These are phyloP conservation scores for Ptychochromis oligacanthus DNA, from an alignment of 2,113 vertebrate species.

Conservation along the genomic window DNA sequence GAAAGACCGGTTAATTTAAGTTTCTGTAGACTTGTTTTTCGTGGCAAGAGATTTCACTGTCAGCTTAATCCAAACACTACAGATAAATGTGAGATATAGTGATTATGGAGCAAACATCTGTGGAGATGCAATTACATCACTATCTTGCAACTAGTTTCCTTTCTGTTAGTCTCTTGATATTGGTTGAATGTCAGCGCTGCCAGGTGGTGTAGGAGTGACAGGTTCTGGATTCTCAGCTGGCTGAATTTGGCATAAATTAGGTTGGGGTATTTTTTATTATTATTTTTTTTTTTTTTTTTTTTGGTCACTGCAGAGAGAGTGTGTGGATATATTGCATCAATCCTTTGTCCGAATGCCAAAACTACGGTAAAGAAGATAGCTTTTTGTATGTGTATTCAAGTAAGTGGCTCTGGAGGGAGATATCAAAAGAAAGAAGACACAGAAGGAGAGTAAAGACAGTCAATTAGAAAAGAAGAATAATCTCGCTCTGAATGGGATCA, in stretches of 20 bases:
- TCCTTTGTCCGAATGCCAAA: background rate
- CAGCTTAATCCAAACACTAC: background rate
- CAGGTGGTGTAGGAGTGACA: constrained; percentile 23
- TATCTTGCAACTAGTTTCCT: background rate
- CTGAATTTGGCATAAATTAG: background rate
- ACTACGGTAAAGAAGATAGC: background rate
- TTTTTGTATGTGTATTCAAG: background rate
- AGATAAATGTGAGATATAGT: constrained; percentile 19
- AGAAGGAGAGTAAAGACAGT: background rate
- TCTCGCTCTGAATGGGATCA: constrained; percentile 20
- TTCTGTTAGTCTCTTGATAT: background rate
- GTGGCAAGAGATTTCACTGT: background rate
- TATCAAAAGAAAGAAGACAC: constrained; percentile 5
- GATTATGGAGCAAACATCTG: constrained; percentile 12
- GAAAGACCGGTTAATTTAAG: background rate
- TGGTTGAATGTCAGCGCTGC: constrained; percentile 15
- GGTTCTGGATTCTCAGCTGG: constrained; percentile 5
- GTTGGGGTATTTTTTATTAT: background rate
- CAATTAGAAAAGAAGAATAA: constrained; percentile 1
- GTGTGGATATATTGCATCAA: constrained; percentile 3
- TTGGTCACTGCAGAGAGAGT: background rate
- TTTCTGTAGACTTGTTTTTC: background rate
- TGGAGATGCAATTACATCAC: background rate
- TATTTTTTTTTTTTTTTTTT: background rate
- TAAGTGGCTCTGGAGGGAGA: constrained; percentile 3